These are phyloP conservation scores for Steinernema khuongi DNA, from an alignment of 1,140 invertebrate genomes.

Conservation along the genomic window DNA sequence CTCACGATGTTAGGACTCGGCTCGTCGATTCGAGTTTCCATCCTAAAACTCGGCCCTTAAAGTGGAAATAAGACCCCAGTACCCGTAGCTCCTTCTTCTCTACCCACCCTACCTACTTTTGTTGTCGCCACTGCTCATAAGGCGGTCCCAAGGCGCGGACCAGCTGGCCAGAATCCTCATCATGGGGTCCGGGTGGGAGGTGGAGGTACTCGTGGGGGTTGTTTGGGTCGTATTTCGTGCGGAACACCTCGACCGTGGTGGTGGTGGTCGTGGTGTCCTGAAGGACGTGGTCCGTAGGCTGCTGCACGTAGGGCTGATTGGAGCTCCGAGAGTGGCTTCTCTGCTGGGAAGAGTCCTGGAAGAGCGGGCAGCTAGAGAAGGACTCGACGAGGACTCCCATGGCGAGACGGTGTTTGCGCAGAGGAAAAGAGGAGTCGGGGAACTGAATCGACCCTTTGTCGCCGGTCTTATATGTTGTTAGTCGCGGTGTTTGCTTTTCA, in stretches of 20 bases:
- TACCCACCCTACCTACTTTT: not conserved
- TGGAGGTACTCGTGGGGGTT: constrained; percentile 1
- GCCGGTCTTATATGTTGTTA: not conserved
- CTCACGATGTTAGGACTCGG: not conserved
- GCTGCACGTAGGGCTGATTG: not conserved
- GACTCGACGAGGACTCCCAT: not conserved
- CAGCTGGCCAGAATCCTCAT: not conserved
- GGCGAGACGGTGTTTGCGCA: not conserved
- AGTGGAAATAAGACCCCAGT: too few species aligned
- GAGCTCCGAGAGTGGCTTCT: not conserved
- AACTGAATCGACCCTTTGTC: too few species aligned
- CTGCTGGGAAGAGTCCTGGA: not conserved
- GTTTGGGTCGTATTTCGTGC: not conserved
- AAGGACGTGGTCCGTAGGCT: not conserved
- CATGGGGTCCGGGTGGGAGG: not conserved
- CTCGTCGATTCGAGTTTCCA: not conserved
- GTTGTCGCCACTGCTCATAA: not conserved
- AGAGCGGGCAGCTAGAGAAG: not conserved
- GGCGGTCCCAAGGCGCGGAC: not conserved
- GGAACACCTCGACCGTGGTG: constrained; percentile 12
- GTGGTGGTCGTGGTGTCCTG: constrained; percentile 10
- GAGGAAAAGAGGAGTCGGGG: not conserved
- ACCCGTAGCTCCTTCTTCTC: too few species aligned
- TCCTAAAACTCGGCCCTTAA: too few species aligned
- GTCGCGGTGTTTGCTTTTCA: not conserved